phyloP scores from a whole-genome alignment of 2,797 vertebrate genomes.

The Molossus alvarezi region DNA sequence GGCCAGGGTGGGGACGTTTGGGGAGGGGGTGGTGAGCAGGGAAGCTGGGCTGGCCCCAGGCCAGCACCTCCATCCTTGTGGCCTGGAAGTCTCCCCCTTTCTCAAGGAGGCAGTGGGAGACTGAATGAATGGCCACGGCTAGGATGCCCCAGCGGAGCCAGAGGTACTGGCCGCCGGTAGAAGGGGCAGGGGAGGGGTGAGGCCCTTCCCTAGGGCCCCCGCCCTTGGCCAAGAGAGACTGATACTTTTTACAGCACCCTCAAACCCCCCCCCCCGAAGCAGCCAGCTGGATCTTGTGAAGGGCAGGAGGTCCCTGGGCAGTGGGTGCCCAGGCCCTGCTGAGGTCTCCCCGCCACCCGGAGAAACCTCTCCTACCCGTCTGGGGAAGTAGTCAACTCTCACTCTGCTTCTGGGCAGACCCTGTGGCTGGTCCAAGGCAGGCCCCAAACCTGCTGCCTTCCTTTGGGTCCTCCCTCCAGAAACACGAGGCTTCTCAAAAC shows the following conservation, averaged over 20 bases:
- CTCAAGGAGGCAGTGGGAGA: background rate
- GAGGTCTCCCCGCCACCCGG: background rate
- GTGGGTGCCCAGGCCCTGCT: accelerated
- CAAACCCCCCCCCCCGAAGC: background rate
- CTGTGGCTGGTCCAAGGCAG: accelerated
- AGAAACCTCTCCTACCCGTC: too few relatives aligned
- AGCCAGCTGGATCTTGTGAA: background rate
- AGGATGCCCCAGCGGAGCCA: background rate
- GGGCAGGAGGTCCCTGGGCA: too few relatives aligned
- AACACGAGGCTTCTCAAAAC: background rate
- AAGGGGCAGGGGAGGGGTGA: background rate
- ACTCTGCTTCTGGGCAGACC: background rate
- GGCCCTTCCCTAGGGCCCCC: background rate
- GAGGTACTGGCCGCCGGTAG: background rate
- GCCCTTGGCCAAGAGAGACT: background rate
- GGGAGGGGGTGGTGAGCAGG: background rate
- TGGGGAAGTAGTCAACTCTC: accelerated
- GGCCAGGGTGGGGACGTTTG: background rate
- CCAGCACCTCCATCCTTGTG: background rate
- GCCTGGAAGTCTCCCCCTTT: conserved; percentile 29
- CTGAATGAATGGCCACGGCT: conserved; percentile 28
- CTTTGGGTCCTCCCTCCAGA: background rate
- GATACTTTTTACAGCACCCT: background rate
- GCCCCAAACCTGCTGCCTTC: background rate
- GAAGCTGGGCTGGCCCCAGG: background rate